Conservation (phyloP, 2,888 invertebrate species). For the Scaptomyza tumidula region DNA sequence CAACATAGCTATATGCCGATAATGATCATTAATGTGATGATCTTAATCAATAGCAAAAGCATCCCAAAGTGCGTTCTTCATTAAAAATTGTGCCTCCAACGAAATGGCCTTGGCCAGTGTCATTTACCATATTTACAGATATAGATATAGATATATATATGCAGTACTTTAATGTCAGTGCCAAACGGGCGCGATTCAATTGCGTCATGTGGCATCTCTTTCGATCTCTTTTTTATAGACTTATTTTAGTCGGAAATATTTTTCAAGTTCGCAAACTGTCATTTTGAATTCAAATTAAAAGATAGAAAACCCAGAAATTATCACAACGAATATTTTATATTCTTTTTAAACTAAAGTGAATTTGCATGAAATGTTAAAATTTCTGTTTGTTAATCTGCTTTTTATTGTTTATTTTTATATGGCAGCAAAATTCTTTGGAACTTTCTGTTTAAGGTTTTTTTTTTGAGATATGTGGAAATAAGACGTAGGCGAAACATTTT, state of each 20-base stretch:
- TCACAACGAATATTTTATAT: not conserved
- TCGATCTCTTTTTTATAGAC: constrained; percentile 17
- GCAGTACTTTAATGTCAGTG: constrained; percentile 34
- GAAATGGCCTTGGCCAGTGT: constrained; percentile 68
- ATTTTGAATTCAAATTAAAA: constrained; percentile 5
- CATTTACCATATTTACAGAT: constrained; percentile 31
- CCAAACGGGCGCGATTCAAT: constrained; percentile 55
- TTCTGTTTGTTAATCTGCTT: no score
- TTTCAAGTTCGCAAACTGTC: not conserved
- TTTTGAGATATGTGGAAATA: constrained; percentile 39
- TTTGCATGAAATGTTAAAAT: no score
- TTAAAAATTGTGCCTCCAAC: constrained; percentile 38
- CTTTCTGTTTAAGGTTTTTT: constrained; percentile 13
- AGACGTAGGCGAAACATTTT: constrained; percentile 49
- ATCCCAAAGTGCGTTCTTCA: constrained; percentile 60
- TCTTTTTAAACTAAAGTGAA: not conserved
- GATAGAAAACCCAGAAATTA: not conserved
- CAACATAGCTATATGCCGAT: constrained; percentile 40
- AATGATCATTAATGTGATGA: constrained; percentile 57
- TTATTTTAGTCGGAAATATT: constrained; percentile 12
- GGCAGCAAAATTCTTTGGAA: constrained; percentile 17
- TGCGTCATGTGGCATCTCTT: constrained; percentile 47
- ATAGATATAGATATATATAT: constrained; percentile 16
- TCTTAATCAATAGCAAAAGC: constrained; percentile 59
- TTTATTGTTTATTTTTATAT: not conserved